Evolutionary conservation across 2,888 invertebrate species (phyloP).

Genomic region (Chrysina gloriosa): DNA sequence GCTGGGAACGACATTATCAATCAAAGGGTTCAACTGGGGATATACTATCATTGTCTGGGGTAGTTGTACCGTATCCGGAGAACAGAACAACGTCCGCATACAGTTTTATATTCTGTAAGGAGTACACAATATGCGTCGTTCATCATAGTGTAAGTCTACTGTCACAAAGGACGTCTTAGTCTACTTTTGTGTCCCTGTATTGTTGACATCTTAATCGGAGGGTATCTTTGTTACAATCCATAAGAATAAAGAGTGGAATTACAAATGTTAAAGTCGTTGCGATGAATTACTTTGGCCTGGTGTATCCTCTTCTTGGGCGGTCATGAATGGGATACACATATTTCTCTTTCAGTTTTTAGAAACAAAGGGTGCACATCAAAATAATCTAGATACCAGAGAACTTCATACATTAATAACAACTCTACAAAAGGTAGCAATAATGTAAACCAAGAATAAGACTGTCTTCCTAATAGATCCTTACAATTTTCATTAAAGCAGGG

Average conservation of each 20-base stretch:
- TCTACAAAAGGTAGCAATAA: too few species aligned
- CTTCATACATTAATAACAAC: too few species aligned
- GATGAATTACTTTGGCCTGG: conserved; percentile 15
- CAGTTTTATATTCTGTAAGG: conserved; percentile 16
- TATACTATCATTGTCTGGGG: conserved; percentile 26
- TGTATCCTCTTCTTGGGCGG: background rate
- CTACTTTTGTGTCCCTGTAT: conserved; percentile 12
- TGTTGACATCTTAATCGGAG: conserved; percentile 27
- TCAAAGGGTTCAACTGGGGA: conserved; percentile 28
- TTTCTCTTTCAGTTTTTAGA: too few species aligned
- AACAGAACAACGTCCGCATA: conserved; percentile 18
- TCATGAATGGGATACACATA: too few species aligned
- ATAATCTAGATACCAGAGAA: too few species aligned
- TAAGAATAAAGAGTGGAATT: conserved; percentile 4
- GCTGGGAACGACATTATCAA: conserved; percentile 28
- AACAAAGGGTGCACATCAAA: too few species aligned
- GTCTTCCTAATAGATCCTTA: too few species aligned
- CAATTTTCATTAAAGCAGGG: too few species aligned
- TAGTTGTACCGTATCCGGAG: conserved; percentile 6
- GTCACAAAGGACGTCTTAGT: conserved; percentile 26
- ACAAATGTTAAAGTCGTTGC: conserved; percentile 17
- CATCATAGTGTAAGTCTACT: conserved; percentile 27
- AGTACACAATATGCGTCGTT: conserved; percentile 5
- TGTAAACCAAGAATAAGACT: too few species aligned
- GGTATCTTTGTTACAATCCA: conserved; percentile 12